A percentile compares a stretch with the other conserved stretches of the same genome.
These are phyloP conservation scores for Tanytarsus gracilentus DNA, from an alignment of 2,888 invertebrate species.

Conservation along the genomic window DNA sequence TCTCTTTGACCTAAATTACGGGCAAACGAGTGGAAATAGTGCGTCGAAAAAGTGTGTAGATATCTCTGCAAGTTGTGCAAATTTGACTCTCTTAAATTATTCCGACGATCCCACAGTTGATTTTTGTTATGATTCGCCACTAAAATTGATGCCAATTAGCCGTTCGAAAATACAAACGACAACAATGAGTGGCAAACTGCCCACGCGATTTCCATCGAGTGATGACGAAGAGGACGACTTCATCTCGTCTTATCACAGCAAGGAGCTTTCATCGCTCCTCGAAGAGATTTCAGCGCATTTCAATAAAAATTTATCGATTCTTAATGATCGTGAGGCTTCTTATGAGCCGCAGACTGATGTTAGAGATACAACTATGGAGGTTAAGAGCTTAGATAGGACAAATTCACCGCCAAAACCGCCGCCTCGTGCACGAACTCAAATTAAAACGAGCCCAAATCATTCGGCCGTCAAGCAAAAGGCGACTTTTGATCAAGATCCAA, in stretches of 20 bases:
- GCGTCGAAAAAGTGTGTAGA: conserved; percentile 33
- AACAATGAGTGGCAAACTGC: conserved; percentile 46
- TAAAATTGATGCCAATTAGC: conserved; percentile 34
- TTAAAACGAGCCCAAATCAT: conserved; percentile 28
- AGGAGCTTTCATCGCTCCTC: conserved; percentile 36
- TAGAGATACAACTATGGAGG: conserved; percentile 28
- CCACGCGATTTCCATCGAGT: conserved; percentile 48
- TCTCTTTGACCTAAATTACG: conserved; percentile 37
- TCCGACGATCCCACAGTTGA: conserved; percentile 35
- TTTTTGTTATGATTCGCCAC: conserved; percentile 37
- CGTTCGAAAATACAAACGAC: conserved; percentile 39
- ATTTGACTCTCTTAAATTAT: conserved; percentile 52
- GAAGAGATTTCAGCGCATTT: conserved; percentile 47
- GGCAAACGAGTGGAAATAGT: background rate
- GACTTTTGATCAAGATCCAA: conserved; percentile 43
- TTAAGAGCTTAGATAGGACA: background rate
- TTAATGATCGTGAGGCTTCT: conserved; percentile 47
- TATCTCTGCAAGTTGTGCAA: conserved; percentile 54
- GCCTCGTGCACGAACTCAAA: conserved; percentile 29
- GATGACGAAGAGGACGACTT: conserved; percentile 45
- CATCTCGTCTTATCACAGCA: conserved; percentile 39
- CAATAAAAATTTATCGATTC: conserved; percentile 49
- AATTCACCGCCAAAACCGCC: conserved; percentile 31
- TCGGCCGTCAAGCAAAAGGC: background rate
- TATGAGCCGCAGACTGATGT: conserved; percentile 32